phyloP scores from a whole-genome alignment of 2,113 vertebrate species.

The Marmota monax region DNA sequence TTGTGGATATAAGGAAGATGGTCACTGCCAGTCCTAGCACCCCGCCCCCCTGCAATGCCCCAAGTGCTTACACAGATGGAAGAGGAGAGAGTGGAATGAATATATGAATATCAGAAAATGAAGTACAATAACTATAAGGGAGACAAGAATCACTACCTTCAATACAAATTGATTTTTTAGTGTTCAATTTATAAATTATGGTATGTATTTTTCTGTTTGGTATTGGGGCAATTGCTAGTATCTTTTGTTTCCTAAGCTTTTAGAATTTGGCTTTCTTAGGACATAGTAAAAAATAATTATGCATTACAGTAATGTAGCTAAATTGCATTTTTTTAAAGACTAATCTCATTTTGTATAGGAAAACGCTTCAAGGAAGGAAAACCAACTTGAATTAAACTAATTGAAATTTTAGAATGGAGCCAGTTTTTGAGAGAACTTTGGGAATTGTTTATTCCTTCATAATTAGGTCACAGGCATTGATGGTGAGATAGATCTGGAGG shows the following conservation, averaged over 20 bases:
- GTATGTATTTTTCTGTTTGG: not conserved
- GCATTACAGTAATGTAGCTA: not conserved
- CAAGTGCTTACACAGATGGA: not conserved
- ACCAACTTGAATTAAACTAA: not conserved
- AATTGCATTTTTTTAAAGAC: not conserved
- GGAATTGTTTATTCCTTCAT: not conserved
- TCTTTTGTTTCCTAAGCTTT: not conserved
- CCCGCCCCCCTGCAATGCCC: too few species aligned
- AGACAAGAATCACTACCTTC: not conserved
- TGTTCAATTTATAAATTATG: not conserved
- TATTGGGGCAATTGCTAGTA: not conserved
- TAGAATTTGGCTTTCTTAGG: constrained; percentile 6
- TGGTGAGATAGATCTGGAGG: not conserved
- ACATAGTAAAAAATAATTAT: not conserved
- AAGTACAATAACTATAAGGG: not conserved
- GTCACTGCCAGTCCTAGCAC: fast-evolving
- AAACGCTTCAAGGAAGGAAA: not conserved
- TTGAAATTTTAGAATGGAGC: constrained; percentile 20
- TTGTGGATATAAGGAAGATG: not conserved
- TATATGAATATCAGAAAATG: not conserved
- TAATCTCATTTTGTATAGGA: not conserved
- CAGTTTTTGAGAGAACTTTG: not conserved
- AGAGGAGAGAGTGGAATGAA: not conserved
- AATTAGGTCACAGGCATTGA: not conserved
- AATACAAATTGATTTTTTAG: not conserved